Evolutionary conservation across 2,113 vertebrate species (phyloP).

Genomic region (Aspiorhynchus laticeps): DNA sequence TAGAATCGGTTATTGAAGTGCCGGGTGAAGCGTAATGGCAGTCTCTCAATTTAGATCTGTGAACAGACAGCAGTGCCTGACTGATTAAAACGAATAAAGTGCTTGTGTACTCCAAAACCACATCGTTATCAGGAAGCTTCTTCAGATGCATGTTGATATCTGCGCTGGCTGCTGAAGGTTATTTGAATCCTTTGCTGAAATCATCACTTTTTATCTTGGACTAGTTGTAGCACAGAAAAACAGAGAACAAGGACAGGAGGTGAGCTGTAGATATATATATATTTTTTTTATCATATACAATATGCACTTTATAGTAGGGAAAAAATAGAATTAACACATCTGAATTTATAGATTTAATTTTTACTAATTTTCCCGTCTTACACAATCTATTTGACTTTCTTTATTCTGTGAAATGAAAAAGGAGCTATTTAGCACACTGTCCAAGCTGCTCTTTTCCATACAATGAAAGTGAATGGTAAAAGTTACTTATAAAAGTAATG

Average conservation of each 20-base stretch:
- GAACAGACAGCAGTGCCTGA: constrained; percentile 62
- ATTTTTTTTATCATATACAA: neutral
- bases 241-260: neutral
- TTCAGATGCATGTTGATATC: constrained; percentile 40
- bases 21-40: constrained; percentile 67
- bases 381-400: neutral
- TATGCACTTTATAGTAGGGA: neutral
- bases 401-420: neutral
- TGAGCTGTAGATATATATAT: too few relatives aligned
- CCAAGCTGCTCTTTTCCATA: neutral
- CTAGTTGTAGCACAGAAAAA: constrained; percentile 1
- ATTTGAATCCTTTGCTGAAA: constrained; percentile 12
- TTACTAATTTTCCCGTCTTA: neutral
- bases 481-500: too few relatives aligned
- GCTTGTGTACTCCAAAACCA: constrained; percentile 53
- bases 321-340: too few relatives aligned
- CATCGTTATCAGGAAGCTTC: constrained; percentile 34
- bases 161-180: constrained; percentile 5
- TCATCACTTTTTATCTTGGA: constrained; percentile 35
- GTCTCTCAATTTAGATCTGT: constrained; percentile 66
- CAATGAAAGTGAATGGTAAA: neutral
- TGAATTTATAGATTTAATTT: neutral
- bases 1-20: constrained; percentile 71
- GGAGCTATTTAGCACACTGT: neutral
- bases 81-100: constrained; percentile 63